Conservation (phyloP, 2,888 invertebrate genomes). For the Uloborus plumipes region DNA sequence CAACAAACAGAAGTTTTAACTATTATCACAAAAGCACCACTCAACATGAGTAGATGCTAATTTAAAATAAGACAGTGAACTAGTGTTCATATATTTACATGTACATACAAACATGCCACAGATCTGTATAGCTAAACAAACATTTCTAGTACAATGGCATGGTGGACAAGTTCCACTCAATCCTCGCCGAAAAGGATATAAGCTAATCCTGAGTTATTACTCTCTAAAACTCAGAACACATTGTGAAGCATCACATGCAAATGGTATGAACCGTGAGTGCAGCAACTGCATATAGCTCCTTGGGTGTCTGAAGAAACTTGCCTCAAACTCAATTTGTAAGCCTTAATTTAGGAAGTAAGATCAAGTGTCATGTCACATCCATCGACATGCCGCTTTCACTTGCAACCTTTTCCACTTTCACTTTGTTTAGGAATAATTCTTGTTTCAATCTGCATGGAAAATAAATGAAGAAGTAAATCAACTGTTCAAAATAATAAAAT, state of each 20-base stretch:
- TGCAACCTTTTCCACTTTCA: constrained; percentile 55
- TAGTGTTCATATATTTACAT: constrained; percentile 41
- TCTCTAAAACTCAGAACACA: constrained; percentile 53
- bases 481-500: too few relatives aligned
- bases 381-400: constrained; percentile 55
- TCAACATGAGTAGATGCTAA: constrained; percentile 41
- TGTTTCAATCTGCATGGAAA: constrained; percentile 33
- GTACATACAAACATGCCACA: constrained; percentile 59
- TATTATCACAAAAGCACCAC: constrained; percentile 56
- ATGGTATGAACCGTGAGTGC: constrained; percentile 15
- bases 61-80: constrained; percentile 47
- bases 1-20: constrained; percentile 13
- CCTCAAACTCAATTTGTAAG: constrained; percentile 11
- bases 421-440: constrained; percentile 58
- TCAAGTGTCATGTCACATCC: constrained; percentile 61
- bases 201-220: constrained; percentile 54
- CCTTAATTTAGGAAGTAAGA: constrained; percentile 24
- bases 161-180: constrained; percentile 36
- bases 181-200: constrained; percentile 20
- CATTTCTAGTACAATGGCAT: constrained; percentile 33
- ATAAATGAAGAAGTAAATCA: too few relatives aligned
- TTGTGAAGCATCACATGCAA: constrained; percentile 62
- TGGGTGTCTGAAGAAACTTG: constrained; percentile 43
- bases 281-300: constrained; percentile 34
- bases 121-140: constrained; percentile 62